phyloP scores from a whole-genome alignment of 2,797 vertebrate genomes.

The Lates japonicus region DNA sequence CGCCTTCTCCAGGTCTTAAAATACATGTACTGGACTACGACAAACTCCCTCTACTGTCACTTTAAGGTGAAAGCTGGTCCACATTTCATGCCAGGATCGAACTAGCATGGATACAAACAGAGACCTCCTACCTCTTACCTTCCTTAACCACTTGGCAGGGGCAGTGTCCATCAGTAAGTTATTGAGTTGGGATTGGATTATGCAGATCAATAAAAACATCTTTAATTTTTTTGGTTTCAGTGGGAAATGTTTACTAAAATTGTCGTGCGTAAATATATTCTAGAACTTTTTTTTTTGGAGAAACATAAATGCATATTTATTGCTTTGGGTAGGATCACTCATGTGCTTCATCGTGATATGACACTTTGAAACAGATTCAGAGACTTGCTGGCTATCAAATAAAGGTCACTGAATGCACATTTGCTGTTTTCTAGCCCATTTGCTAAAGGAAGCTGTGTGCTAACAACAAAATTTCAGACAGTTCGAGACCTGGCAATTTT shows the following conservation, averaged over 20 bases:
- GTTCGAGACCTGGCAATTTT: slow-evolving; percentile 15
- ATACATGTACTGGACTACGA: not conserved
- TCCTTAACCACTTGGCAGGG: not conserved
- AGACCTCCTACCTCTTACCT: not conserved
- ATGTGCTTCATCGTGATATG: no score
- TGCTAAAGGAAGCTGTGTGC: slow-evolving; percentile 7
- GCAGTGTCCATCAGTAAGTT: not conserved
- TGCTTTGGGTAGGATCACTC: not conserved
- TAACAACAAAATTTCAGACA: not conserved
- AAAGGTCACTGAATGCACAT: slow-evolving; percentile 7
- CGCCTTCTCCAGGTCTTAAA: not conserved
- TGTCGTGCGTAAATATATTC: not conserved
- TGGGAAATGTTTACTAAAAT: not conserved
- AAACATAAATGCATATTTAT: no score
- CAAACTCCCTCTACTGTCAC: not conserved
- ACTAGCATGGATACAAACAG: not conserved
- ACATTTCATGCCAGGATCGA: not conserved
- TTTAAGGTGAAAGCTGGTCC: not conserved
- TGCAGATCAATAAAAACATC: not conserved
- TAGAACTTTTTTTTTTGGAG: no score
- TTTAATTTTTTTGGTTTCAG: not conserved
- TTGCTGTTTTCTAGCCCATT: slow-evolving; percentile 32
- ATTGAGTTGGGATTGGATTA: no score
- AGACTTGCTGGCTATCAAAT: not conserved
- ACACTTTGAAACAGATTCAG: no score